These are phyloP conservation scores for Cantharis lateralis DNA, from an alignment of 2,888 invertebrate genomes.

Conservation along the genomic window DNA sequence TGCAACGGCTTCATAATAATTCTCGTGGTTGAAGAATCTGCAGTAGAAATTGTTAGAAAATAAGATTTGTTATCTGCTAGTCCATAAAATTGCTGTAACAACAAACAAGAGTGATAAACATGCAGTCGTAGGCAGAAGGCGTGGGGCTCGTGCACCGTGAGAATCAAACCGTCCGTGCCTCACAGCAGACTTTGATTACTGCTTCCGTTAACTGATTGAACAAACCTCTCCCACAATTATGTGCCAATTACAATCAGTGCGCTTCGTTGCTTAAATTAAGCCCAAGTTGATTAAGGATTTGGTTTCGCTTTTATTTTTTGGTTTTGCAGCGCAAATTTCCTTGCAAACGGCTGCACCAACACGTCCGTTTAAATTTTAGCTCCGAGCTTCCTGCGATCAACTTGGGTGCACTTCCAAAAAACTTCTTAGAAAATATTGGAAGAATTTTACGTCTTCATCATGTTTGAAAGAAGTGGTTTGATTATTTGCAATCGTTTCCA, in stretches of 20 bases:
- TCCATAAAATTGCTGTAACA: conserved; percentile 20
- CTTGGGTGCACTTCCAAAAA: neutral
- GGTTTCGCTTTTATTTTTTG: neutral
- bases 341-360: neutral
- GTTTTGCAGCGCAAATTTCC: neutral
- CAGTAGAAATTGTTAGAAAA: neutral
- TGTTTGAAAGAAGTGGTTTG: neutral
- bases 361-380: neutral
- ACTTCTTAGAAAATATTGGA: neutral
- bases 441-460: neutral
- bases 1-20: neutral
- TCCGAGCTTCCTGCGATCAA: neutral
- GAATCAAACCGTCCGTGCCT: conserved; percentile 49
- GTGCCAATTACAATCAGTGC: conserved; percentile 46
- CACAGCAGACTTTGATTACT: conserved; percentile 49
- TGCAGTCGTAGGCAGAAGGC: conserved; percentile 42
- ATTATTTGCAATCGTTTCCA: neutral
- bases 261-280: conserved; percentile 23
- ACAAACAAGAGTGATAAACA: conserved; percentile 26
- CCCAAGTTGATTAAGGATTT: conserved; percentile 7
- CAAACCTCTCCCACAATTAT: conserved; percentile 51
- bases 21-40: neutral
- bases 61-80: conserved; percentile 15
- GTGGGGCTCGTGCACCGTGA: conserved; percentile 56
- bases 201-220: conserved; percentile 52